Evolutionary conservation across 2,888 invertebrate genomes (phyloP).

Genomic region (Harmothoe impar): DNA sequence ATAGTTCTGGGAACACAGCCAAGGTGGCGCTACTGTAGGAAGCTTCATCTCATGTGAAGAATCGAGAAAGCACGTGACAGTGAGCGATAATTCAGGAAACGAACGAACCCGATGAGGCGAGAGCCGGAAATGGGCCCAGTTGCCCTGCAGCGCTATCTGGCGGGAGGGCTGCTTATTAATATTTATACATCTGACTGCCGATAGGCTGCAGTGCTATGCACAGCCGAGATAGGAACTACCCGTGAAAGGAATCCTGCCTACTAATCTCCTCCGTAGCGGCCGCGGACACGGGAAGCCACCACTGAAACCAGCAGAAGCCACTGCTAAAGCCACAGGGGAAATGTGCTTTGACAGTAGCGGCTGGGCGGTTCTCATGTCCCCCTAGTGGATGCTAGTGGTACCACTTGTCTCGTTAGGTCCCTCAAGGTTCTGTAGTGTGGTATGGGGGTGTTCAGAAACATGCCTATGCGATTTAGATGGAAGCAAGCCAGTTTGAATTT

Average conservation of each 20-base stretch:
- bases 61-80: slow-evolving; percentile 6
- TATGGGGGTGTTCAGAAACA: no score
- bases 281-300: not conserved
- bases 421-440: not conserved
- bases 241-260: not conserved
- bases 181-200: slow-evolving; percentile 15
- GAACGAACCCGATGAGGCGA: not conserved
- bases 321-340: no score
- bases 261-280: not conserved
- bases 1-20: not conserved
- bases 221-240: not conserved
- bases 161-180: slow-evolving; percentile 15
- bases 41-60: not conserved
- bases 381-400: not conserved
- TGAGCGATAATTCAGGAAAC: slow-evolving; percentile 29
- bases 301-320: not conserved
- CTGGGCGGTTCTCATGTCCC: not conserved
- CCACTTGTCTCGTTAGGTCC: slow-evolving; percentile 13
- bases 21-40: not conserved
- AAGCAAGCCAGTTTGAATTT: no score
- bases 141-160: not conserved
- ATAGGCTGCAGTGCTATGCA: not conserved
- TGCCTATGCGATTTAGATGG: no score
- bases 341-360: not conserved
- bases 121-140: not conserved